Percentiles rank a stretch among this genome's conserved stretches.
Conservation (phyloP, 2,888 invertebrate species). For the Acleris cristana region DNA sequence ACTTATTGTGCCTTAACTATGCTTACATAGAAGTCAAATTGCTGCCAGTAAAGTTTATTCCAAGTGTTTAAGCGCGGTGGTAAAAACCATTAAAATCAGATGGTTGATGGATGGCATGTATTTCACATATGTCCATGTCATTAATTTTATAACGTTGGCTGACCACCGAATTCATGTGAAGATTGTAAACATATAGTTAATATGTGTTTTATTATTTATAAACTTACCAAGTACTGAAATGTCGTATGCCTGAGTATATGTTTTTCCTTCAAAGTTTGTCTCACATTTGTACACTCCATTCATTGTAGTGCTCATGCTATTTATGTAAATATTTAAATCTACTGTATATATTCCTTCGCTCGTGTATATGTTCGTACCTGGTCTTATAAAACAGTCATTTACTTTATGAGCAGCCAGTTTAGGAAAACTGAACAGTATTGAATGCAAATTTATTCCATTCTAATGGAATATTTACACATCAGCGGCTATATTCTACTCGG, state of each 20-base stretch:
- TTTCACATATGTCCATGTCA: neutral
- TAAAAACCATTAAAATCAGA: no score
- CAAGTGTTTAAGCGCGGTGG: no score
- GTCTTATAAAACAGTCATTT: slow-evolving; percentile 72
- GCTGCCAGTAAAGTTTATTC: neutral
- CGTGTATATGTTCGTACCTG: slow-evolving; percentile 69
- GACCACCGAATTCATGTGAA: neutral
- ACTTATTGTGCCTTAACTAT: no score
- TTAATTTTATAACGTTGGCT: neutral
- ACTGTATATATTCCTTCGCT: slow-evolving; percentile 43
- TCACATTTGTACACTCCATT: slow-evolving; percentile 67
- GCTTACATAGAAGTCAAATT: no score
- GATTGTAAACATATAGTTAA: neutral
- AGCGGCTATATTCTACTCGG: no score
- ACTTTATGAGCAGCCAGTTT: slow-evolving; percentile 53
- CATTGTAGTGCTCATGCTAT: slow-evolving; percentile 57
- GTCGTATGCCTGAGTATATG: slow-evolving; percentile 50
- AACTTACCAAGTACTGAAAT: slow-evolving; percentile 67
- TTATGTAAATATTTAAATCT: slow-evolving; percentile 59
- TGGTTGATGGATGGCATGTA: no score
- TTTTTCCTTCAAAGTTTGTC: slow-evolving; percentile 52
- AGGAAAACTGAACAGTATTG: no score
- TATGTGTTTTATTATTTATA: slow-evolving; percentile 29
- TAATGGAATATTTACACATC: no score
- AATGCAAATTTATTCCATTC: no score